Evolutionary conservation across 2,888 invertebrate genomes (phyloP).

Genomic region (Cecidostiba fungosa): DNA sequence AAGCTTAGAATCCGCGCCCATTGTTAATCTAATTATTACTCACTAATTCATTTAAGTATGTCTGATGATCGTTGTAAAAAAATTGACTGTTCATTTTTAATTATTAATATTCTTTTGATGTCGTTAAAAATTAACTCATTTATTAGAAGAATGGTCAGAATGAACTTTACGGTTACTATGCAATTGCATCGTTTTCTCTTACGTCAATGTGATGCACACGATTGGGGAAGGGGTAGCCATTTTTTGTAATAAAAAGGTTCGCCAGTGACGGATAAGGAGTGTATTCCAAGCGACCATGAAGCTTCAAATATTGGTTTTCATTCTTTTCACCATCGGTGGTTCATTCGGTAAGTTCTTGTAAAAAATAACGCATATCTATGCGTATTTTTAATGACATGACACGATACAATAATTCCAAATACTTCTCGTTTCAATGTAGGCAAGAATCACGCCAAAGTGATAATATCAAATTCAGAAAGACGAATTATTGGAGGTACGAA

Average conservation of each 20-base stretch:
- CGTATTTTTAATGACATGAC: too few species aligned
- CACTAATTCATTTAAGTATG: too few species aligned
- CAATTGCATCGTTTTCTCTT: neutral
- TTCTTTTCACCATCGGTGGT: neutral
- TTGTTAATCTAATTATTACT: too few species aligned
- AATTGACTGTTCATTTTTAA: too few species aligned
- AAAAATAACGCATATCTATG: too few species aligned
- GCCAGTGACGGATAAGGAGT: neutral
- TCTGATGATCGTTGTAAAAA: too few species aligned
- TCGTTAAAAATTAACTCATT: neutral
- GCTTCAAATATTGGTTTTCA: neutral
- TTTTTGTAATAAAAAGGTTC: neutral
- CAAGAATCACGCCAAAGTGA: neutral
- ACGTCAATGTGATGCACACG: neutral
- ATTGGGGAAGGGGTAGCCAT: neutral
- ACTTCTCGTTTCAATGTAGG: neutral
- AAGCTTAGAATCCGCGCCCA: too few species aligned
- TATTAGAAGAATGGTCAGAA: neutral
- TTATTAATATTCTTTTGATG: neutral
- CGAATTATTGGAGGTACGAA: slow-evolving; percentile 80
- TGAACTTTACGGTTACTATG: neutral
- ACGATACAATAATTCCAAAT: too few species aligned
- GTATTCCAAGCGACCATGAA: neutral
- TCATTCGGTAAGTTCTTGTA: neutral
- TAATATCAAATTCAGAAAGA: neutral